Evolutionary conservation across 2,113 vertebrate species (phyloP).

Genomic region (sheep (Ovis aries)): DNA sequence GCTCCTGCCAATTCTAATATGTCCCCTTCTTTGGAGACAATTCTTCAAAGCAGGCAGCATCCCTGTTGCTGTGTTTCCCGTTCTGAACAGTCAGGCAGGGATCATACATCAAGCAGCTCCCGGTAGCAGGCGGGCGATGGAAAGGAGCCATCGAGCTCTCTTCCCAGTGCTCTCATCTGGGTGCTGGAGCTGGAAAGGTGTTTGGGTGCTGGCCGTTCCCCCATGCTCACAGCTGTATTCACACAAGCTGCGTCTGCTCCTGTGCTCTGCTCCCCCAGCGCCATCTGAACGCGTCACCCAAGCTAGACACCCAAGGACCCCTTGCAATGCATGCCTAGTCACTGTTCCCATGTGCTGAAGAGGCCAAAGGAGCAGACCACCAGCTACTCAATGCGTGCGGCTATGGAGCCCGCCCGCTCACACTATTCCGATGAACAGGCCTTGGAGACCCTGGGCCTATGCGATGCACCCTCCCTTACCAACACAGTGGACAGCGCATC

Average conservation of each 20-base stretch:
- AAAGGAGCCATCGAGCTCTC: rapidly evolving
- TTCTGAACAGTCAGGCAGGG: background rate
- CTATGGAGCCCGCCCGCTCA: background rate
- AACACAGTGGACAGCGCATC: rapidly evolving
- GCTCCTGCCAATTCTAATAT: background rate
- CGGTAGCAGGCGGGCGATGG: rapidly evolving
- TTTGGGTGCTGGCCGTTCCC: background rate
- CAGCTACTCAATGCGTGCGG: rapidly evolving
- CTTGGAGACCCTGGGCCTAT: background rate
- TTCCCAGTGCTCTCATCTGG: rapidly evolving
- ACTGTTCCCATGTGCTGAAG: too few relatives aligned
- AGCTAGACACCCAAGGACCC: background rate
- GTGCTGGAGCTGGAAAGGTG: background rate
- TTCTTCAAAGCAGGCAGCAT: background rate
- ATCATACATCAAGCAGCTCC: background rate
- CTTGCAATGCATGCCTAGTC: rapidly evolving
- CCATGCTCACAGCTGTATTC: background rate
- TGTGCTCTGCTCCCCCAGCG: rapidly evolving
- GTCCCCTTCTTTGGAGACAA: background rate
- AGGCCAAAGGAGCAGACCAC: background rate
- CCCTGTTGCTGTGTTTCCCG: background rate
- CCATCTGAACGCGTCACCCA: background rate
- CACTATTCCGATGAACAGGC: rapidly evolving
- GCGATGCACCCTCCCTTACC: background rate
- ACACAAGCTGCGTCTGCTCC: rapidly evolving